Base-by-base conservation (phyloP, 2,797 vertebrate species). In the Rhinella marina region DNA sequence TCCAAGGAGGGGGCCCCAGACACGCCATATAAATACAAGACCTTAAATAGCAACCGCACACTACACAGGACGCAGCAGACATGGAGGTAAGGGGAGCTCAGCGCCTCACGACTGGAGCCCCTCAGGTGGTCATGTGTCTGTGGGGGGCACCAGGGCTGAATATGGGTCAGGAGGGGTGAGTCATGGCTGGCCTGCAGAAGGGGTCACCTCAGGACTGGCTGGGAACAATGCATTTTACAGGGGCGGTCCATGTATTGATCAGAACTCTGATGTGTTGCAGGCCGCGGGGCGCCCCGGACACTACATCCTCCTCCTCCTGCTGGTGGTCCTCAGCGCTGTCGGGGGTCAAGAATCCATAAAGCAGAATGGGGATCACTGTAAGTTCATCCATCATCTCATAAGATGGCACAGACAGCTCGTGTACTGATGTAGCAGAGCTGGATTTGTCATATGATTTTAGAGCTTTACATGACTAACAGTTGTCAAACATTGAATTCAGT, bases 11-110 rank as follows among this genome's bases (percentile, higher is more conserved):
- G 41, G 79, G 70, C 59, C 48, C 78, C 68, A 81, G 87, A 77
- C 83, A 59, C 86, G 7, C 64, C 78, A 78, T 89, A 89, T 89
- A 89, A 89, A 89, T 86, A 89, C 83, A 82, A 78, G 88, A 89
- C 78, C 84, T 86, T 82, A 82, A 82, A 78, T 78, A 86, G 79
- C 84, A 82, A 25, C 48, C 50, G 29, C 79, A 78, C 78, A 88
- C 29, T 75, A 48, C 70, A 25, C 82, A n/a, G 50, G 59, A 70
- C 50, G 16, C 82, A 88, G 82, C 76, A 82, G 82, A 56, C 77
- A 88, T 88, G 83, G 80, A 81, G 88, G 88, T 88, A 88, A 85
- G 88, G 73, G 73, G 78, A 54, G 48, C 21, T 11, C 48, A 17
- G 54, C 16, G 52, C 8, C 68, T 41, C 52, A 10, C 7, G 23